Percentiles rank a stretch among this genome's conserved stretches.
These are phyloP conservation scores for Volucella inflata DNA, from an alignment of 2,888 invertebrate species.

Conservation along the genomic window DNA sequence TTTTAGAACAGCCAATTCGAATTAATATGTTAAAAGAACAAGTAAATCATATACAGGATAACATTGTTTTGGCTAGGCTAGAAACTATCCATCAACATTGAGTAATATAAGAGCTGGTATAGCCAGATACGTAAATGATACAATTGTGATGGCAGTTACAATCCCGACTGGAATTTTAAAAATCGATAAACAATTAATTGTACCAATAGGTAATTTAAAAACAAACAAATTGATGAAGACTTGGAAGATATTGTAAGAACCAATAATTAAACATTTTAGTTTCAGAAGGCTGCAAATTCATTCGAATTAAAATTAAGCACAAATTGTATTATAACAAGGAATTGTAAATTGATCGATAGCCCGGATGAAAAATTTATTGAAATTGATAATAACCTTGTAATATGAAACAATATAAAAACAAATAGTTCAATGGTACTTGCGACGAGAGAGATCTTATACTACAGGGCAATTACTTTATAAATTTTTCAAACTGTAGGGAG, in stretches of 20 bases:
- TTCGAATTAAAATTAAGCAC: constrained; percentile 38
- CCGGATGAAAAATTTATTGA: constrained; percentile 4
- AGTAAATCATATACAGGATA: too few relatives aligned
- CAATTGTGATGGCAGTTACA: constrained; percentile 47
- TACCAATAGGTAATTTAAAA: constrained; percentile 42
- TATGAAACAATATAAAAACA: constrained; percentile 12
- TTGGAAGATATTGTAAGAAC: constrained; percentile 16
- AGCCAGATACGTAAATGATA: constrained; percentile 11
- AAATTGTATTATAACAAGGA: constrained; percentile 27
- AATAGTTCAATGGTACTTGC: constrained; percentile 6
- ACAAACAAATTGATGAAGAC: constrained; percentile 40
- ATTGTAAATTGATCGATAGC: constrained; percentile 32
- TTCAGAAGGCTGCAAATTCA: not conserved
- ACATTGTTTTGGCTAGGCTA: too few relatives aligned
- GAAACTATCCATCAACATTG: too few relatives aligned
- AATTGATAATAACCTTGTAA: not conserved
- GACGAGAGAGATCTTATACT: not conserved
- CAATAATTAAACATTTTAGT: constrained; percentile 15
- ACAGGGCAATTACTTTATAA: constrained; percentile 11
- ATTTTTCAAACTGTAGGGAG: constrained; percentile 9
- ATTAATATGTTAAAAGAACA: too few relatives aligned
- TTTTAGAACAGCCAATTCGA: too few relatives aligned
- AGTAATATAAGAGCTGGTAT: constrained; percentile 2
- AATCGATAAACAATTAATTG: constrained; percentile 33
- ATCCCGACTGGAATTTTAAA: constrained; percentile 35